A percentile compares a stretch with the other conserved stretches of the same genome.
phyloP scores from a whole-genome alignment of 2,888 invertebrate species.

The Megaustenia siamemsis region DNA sequence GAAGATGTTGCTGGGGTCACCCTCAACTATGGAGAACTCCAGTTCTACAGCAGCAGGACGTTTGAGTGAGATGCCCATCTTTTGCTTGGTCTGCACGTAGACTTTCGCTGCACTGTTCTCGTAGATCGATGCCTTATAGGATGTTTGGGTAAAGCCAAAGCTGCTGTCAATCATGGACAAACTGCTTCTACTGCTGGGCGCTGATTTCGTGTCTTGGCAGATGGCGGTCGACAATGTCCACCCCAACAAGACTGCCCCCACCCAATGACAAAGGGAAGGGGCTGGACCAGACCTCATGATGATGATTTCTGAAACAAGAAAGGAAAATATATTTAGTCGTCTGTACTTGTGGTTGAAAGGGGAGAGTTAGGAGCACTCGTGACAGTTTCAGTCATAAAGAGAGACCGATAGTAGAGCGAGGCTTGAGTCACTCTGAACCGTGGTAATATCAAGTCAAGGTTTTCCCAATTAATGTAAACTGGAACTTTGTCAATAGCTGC shows the following conservation, averaged over 20 bases:
- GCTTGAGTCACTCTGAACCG: too few species aligned
- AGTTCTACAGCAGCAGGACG: slow-evolving; percentile 81
- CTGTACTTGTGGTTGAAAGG: too few species aligned
- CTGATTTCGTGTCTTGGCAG: neutral
- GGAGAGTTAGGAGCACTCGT: too few species aligned
- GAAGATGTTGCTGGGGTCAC: slow-evolving; percentile 93
- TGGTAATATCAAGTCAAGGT: too few species aligned
- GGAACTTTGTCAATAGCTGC: too few species aligned
- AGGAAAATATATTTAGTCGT: neutral
- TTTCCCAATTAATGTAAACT: too few species aligned
- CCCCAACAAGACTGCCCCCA: slow-evolving; percentile 36
- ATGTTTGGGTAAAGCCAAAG: slow-evolving; percentile 70
- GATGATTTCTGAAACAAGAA: neutral
- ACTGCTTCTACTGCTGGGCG: neutral
- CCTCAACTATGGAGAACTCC: slow-evolving; percentile 91
- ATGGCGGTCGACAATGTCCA: neutral
- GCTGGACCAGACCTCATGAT: slow-evolving; percentile 35
- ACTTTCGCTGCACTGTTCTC: slow-evolving; percentile 85
- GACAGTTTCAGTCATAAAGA: too few species aligned
- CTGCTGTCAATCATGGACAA: slow-evolving; percentile 17
- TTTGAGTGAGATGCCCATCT: slow-evolving; percentile 88
- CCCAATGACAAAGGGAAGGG: slow-evolving; percentile 38
- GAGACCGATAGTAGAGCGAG: too few species aligned
- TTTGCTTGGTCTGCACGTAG: slow-evolving; percentile 85
- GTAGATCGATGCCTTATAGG: slow-evolving; percentile 75